Percentiles rank a stretch among this genome's conserved stretches.
These are phyloP conservation scores for Sorex fumeus DNA, from an alignment of 2,113 vertebrate genomes.

Conservation along the genomic window DNA sequence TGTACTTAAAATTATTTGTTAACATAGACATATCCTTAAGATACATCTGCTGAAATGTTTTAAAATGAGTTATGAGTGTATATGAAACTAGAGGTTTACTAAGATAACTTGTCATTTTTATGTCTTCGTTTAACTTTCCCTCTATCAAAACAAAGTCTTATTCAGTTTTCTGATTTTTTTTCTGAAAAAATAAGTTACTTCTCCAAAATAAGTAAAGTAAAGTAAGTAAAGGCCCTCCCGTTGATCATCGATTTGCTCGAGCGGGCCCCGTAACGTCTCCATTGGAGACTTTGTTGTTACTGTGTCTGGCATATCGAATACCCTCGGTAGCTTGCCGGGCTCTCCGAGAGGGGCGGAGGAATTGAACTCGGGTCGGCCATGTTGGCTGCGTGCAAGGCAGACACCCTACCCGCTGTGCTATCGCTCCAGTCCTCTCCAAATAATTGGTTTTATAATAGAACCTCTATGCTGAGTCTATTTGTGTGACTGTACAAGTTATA, in stretches of 20 bases:
- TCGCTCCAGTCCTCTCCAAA: no score
- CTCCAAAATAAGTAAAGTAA: no score
- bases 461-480: background rate
- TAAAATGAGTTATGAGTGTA: background rate
- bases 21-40: constrained; percentile 17
- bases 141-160: background rate
- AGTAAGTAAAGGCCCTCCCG: no score
- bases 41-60: background rate
- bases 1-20: background rate
- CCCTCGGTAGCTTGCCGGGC: no score
- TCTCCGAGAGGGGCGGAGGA: no score
- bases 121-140: constrained; percentile 44
- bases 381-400: no score
- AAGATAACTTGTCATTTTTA: constrained; percentile 16
- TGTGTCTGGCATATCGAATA: no score
- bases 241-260: no score
- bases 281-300: no score
- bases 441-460: constrained; percentile 1
- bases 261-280: no score
- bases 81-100: constrained; percentile 35
- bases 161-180: constrained; percentile 45
- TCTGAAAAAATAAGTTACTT: background rate
- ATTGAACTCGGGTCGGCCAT: no score
- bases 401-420: no score
- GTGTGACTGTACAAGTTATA: background rate